phyloP scores from a whole-genome alignment of 2,888 invertebrate species.

The Drosophila pseudotakahashii region DNA sequence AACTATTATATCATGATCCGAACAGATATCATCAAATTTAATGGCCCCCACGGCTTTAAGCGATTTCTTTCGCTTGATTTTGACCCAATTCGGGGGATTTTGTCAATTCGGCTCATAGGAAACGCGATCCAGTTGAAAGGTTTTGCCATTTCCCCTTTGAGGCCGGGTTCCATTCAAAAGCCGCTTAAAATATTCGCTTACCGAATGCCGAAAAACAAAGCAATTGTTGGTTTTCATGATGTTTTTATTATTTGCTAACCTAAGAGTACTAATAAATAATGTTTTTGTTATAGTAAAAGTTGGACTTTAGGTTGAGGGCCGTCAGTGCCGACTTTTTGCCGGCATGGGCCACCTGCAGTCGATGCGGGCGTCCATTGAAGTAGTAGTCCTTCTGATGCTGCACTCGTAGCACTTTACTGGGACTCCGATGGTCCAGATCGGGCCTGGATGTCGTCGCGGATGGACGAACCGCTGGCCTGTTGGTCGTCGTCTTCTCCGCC shows the following conservation, averaged over 20 bases:
- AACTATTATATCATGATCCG: constrained; percentile 46
- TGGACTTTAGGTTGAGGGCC: constrained; percentile 81
- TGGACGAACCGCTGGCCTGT: constrained; percentile 25
- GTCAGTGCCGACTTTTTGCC: constrained; percentile 64
- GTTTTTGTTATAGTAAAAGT: constrained; percentile 83
- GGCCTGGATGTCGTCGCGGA: constrained; percentile 19
- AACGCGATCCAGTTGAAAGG: constrained; percentile 42
- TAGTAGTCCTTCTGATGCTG: constrained; percentile 80
- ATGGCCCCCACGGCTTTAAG: constrained; percentile 24
- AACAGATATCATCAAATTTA: constrained; percentile 45
- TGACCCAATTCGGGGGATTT: constrained; percentile 40
- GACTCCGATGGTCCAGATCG: constrained; percentile 15
- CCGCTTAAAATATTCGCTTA: constrained; percentile 15
- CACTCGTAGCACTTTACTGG: constrained; percentile 73
- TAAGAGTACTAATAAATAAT: constrained; percentile 80
- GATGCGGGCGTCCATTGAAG: constrained; percentile 81
- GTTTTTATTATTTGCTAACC: constrained; percentile 18
- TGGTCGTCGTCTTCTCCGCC: constrained; percentile 9
- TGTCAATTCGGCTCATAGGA: constrained; percentile 37
- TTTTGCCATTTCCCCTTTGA: constrained; percentile 25
- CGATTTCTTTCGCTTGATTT: constrained; percentile 31
- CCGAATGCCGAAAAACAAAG: not conserved
- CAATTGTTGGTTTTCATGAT: constrained; percentile 1
- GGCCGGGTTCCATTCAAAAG: constrained; percentile 13
- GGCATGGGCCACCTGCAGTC: constrained; percentile 80